These are phyloP conservation scores for Microtus ochrogaster DNA, from an alignment of 2,113 vertebrate species.

Conservation along the genomic window DNA sequence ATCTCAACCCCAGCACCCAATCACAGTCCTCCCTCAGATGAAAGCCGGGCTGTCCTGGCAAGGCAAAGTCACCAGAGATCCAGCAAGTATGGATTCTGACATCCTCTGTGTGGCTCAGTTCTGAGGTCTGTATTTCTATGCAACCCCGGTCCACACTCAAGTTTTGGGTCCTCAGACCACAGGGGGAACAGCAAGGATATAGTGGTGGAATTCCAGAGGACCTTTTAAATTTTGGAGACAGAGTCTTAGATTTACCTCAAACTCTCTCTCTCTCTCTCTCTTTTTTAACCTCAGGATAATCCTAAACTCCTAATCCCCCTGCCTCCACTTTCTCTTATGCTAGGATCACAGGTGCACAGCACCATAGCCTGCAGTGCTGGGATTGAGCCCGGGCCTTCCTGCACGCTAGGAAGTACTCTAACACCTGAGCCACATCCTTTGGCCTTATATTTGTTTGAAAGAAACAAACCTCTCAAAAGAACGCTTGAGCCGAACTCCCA, in stretches of 20 bases:
- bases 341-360: no score
- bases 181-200: background rate
- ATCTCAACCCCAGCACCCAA: fast-evolving
- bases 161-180: background rate
- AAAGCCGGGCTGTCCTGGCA: background rate
- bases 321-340: background rate
- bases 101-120: no score
- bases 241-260: background rate
- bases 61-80: background rate
- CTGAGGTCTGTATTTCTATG: background rate
- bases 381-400: background rate
- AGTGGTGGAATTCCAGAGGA: background rate
- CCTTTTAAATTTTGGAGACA: background rate
- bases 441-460: background rate
- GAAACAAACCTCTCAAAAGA: background rate
- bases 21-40: background rate
- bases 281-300: background rate
- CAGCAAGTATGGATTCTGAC: background rate
- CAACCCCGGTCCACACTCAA: background rate
- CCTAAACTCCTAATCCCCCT: background rate
- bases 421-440: background rate
- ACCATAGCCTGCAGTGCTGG: background rate
- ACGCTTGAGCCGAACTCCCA: background rate
- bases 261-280: fast-evolving
- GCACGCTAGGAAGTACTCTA: background rate